A percentile compares a stretch with the other conserved stretches of the same genome.
Conservation (phyloP, 2,888 invertebrate genomes). For the Pyrochroa serraticornis region DNA sequence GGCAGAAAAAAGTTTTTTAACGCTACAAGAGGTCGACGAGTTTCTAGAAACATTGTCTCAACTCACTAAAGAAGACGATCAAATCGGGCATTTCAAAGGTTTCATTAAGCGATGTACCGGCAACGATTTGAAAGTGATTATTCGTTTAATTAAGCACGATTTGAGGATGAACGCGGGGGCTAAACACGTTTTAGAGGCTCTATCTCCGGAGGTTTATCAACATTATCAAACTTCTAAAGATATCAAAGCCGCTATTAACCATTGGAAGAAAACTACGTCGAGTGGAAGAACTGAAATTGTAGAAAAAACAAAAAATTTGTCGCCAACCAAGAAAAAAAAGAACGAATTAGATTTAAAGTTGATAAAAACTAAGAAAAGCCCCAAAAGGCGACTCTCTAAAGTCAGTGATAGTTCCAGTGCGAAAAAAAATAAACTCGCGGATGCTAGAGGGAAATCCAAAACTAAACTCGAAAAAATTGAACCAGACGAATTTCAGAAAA, state of each 20-base stretch:
- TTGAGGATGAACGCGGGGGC: conserved; percentile 90
- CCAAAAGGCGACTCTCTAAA: not conserved
- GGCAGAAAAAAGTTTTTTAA: conserved; percentile 70
- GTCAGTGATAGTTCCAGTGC: not conserved
- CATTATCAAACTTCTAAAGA: conserved; percentile 87
- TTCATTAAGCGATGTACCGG: conserved; percentile 78
- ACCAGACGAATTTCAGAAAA: not conserved
- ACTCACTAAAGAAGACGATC: conserved; percentile 87
- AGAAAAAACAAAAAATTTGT: not conserved
- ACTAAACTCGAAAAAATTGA: conserved; percentile 1
- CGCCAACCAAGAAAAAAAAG: not conserved
- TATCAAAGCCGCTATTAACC: conserved; percentile 71
- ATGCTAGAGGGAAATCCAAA: conserved; percentile 11
- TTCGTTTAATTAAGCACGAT: conserved; percentile 90
- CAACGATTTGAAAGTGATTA: conserved; percentile 81
- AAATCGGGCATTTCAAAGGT: conserved; percentile 74
- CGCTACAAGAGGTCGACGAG: conserved; percentile 77
- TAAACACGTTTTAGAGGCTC: conserved; percentile 87
- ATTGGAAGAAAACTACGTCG: conserved; percentile 36
- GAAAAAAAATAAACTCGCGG: conserved; percentile 15
- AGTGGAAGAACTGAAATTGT: not conserved
- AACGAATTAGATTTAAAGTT: no score
- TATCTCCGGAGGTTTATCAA: conserved; percentile 86
- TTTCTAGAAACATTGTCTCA: conserved; percentile 76
- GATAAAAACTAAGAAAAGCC: conserved; percentile 20